Base-by-base conservation (phyloP, 2,888 invertebrate species). In the Malachius bipustulatus region DNA sequence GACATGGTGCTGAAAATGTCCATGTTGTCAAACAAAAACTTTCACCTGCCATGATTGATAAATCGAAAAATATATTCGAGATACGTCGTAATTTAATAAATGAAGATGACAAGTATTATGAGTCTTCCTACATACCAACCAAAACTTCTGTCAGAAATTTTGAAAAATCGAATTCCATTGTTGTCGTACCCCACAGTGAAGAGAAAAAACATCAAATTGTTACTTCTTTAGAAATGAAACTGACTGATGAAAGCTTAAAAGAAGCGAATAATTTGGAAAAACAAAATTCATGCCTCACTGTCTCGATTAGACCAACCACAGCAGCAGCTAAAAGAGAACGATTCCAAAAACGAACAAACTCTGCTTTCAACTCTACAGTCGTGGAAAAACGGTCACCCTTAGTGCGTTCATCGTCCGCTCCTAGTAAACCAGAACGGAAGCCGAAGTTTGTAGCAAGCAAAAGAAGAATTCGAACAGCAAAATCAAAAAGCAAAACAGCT, bases 281-380 rank as follows among this genome's bases (percentile, higher is more conserved):
- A 13, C 37, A 39, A 14, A 33, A 36, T 1, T 45, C 47, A 39
- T 45, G 47, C 6, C 42, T 46, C 19, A 47, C 52, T 32, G 50
- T 56, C 10, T 51, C 54, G 34, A 57, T 57, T 24, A 43, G 57
- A 26, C 60, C 61, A 1, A 43, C 49, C 4, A 60, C 59, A 2
- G 59, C 61, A 0, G 47, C 52, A 3, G 45, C 53, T 4, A 58
- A 50, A 47, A 41, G 63, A 4, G 60, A 60, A 37, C 43, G 48
- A 26, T 63, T 62, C 40, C 56, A 59, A 38, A 62, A 57, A 46
- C 51, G 60, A 3, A 55, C 57, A 6, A 60, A 56, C 40, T 59
- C 60, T 0, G 60, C 60, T 3, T 61, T 62, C 36, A 46, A 55
- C 34, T 45, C 49, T 3, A 49, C 50, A 4, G 31, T 34, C 11